A percentile compares a stretch with the other conserved stretches of the same genome.
Conservation (phyloP, 2,888 invertebrate species). For the Drosophila atripex region DNA sequence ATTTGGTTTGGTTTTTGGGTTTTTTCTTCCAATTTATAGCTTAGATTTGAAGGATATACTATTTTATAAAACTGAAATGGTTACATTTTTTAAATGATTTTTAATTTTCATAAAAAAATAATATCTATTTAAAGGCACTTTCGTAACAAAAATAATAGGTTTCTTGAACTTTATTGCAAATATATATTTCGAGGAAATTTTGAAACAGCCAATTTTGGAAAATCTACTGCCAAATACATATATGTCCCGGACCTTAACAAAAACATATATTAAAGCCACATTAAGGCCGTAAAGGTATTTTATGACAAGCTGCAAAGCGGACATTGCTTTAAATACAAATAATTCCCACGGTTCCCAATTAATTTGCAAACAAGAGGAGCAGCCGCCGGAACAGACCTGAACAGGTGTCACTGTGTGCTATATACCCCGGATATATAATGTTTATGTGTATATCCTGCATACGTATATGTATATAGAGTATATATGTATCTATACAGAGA, state of each 20-base stretch:
- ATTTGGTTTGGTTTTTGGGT: background rate
- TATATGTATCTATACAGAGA: no score
- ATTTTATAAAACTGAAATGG: no score
- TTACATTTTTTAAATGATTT: no score
- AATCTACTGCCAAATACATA: no score
- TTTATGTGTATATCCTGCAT: background rate
- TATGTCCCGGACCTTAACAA: background rate
- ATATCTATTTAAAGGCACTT: no score
- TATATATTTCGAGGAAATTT: no score
- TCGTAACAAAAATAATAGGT: no score
- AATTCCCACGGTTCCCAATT: constrained; percentile 24
- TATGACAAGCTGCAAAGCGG: background rate
- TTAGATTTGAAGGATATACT: no score
- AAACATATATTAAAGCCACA: background rate
- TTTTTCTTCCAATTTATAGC: no score
- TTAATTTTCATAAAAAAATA: no score
- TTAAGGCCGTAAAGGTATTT: background rate
- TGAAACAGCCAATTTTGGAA: no score
- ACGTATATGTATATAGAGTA: background rate
- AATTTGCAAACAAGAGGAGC: constrained; percentile 7
- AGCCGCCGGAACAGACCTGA: background rate
- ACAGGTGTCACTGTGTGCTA: background rate
- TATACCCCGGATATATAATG: background rate
- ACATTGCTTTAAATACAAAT: constrained; percentile 4
- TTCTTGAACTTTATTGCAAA: no score